phyloP scores from a whole-genome alignment of 1,140 invertebrate species.

The Heliconius himera region DNA sequence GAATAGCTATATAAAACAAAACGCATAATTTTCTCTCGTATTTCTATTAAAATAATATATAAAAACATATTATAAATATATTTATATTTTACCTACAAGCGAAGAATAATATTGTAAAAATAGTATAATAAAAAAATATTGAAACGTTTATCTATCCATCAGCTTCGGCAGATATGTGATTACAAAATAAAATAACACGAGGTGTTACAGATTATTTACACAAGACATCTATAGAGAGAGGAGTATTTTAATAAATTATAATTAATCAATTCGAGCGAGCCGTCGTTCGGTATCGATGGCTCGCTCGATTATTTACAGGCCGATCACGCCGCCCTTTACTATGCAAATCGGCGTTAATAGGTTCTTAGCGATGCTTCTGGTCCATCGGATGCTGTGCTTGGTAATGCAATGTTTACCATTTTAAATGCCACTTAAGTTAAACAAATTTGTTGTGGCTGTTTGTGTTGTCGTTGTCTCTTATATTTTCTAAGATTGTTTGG shows the following conservation, averaged over 20 bases:
- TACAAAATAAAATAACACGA: not conserved
- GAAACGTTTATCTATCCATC: not conserved
- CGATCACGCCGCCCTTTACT: constrained; percentile 44
- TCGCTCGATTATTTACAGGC: constrained; percentile 46
- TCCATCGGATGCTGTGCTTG: constrained; percentile 11
- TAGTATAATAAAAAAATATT: not conserved
- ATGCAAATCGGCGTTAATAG: constrained; percentile 45
- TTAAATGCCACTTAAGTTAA: not conserved
- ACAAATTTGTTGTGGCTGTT: not conserved
- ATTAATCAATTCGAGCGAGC: constrained; percentile 34
- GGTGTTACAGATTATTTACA: constrained; percentile 14
- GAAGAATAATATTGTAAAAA: not conserved
- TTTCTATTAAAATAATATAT: not conserved
- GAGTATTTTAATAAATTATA: constrained; percentile 36
- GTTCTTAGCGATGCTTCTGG: constrained; percentile 25
- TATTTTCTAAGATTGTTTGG: not conserved
- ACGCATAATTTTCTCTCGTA: not conserved
- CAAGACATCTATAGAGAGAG: not conserved
- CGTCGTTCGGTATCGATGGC: constrained; percentile 37
- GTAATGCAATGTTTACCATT: not conserved
- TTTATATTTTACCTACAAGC: not conserved
- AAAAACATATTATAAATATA: too few relatives aligned
- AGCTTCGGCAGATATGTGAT: not conserved
- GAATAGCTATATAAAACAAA: too few relatives aligned
- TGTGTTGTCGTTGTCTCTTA: not conserved